These are phyloP conservation scores for Zosterops japonicus DNA, from an alignment of 2,113 vertebrate genomes.

Conservation along the genomic window DNA sequence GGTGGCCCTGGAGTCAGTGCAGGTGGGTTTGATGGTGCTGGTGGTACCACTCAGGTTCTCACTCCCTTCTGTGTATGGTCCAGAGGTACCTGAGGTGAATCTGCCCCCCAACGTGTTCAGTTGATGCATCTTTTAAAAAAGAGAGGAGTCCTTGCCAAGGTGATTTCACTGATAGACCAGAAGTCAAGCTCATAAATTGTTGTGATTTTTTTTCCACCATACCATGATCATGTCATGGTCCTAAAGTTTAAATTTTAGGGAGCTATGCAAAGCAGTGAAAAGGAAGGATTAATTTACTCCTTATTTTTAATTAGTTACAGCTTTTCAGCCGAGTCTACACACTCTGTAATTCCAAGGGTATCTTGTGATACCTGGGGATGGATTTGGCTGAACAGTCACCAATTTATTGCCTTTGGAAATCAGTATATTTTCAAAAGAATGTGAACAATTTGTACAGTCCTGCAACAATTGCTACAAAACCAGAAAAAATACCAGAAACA, in stretches of 20 bases:
- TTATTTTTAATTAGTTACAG: not conserved
- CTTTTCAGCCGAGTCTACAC: not conserved
- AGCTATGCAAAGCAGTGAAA: not conserved
- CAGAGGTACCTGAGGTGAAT: not conserved
- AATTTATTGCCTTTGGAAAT: not conserved
- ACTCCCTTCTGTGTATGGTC: accelerated
- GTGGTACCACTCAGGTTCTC: not conserved
- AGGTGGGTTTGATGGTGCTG: not conserved
- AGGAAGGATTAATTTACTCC: not conserved
- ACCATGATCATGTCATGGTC: not conserved
- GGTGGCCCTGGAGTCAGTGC: not conserved
- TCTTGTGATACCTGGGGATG: not conserved
- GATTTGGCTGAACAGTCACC: not conserved
- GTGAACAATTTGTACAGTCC: not conserved
- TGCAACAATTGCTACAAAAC: not conserved
- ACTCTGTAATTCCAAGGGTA: not conserved
- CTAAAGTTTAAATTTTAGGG: not conserved
- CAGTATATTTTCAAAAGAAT: not conserved
- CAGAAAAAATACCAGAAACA: not conserved
- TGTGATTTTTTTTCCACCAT: not conserved
- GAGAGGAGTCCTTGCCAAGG: not conserved
- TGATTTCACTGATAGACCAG: not conserved
- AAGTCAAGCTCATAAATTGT: not conserved
- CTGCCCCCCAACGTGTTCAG: accelerated
- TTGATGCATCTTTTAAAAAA: not conserved